Percentiles rank a stretch among this genome's conserved stretches.
These are phyloP conservation scores for Eueides isabella DNA, from an alignment of 1,140 invertebrate species.

Conservation along the genomic window DNA sequence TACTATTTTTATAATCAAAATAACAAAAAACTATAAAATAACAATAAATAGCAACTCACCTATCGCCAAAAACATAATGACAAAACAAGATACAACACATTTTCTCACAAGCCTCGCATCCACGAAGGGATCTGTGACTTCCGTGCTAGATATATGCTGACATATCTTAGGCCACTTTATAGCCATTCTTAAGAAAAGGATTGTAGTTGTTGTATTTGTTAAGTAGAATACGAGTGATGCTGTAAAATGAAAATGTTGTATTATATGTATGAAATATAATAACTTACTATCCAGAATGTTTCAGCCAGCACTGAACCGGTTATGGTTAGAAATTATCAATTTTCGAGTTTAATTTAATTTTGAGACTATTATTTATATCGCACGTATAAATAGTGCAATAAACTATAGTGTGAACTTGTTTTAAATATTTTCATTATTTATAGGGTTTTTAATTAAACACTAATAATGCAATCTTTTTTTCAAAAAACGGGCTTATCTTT, in stretches of 20 bases:
- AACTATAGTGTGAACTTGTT: too few relatives aligned
- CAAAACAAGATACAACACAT: constrained; percentile 44
- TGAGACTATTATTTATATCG: too few relatives aligned
- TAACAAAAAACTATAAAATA: too few relatives aligned
- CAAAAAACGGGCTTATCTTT: too few relatives aligned
- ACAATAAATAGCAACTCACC: constrained; percentile 28
- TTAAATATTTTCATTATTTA: too few relatives aligned
- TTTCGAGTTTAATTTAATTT: too few relatives aligned
- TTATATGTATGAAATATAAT: not conserved
- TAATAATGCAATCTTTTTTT: too few relatives aligned
- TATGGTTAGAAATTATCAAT: too few relatives aligned
- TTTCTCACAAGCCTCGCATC: constrained; percentile 32
- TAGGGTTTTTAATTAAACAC: too few relatives aligned
- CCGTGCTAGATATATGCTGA: constrained; percentile 44
- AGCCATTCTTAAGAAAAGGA: constrained; percentile 52
- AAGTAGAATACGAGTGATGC: constrained; percentile 46
- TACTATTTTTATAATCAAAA: too few relatives aligned
- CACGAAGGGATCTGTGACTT: constrained; percentile 38
- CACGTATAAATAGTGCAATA: too few relatives aligned
- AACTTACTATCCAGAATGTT: not conserved
- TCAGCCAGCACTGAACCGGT: too few relatives aligned
- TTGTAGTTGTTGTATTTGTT: constrained; percentile 41
- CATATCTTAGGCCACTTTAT: constrained; percentile 52
- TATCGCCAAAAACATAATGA: constrained; percentile 41
- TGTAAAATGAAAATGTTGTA: constrained; percentile 21